phyloP scores from a whole-genome alignment of 1,140 invertebrate genomes.

The Ceratosolen solmsi region DNA sequence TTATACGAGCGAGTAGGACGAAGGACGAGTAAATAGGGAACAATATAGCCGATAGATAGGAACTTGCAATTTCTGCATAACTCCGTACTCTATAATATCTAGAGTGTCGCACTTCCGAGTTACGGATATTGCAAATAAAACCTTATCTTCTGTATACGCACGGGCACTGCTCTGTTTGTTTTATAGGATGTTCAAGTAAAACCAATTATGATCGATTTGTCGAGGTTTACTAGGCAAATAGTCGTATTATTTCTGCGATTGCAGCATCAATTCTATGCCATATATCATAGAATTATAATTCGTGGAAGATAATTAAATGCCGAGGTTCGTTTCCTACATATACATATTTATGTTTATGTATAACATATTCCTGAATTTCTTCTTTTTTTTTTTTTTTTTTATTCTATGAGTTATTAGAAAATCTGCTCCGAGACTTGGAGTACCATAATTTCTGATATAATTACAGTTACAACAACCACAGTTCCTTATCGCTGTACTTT shows the following conservation, averaged over 20 bases:
- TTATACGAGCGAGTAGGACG: neutral
- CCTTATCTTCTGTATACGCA: neutral
- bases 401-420: too few relatives aligned
- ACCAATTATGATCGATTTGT: neutral
- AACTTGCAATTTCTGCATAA: neutral
- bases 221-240: neutral
- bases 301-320: neutral
- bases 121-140: neutral
- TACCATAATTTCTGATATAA: neutral
- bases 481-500: neutral
- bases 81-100: too few relatives aligned
- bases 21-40: neutral
- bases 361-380: neutral
- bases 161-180: neutral
- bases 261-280: neutral
- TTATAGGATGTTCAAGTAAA: neutral
- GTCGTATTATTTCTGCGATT: neutral
- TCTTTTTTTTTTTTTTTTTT: neutral
- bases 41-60: neutral
- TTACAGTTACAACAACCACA: neutral
- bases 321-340: neutral
- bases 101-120: neutral
- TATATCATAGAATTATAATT: neutral
- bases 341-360: neutral
- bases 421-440: neutral